Conservation (phyloP, 2,797 vertebrate species). For the Hyperoplus lanceolatus region DNA sequence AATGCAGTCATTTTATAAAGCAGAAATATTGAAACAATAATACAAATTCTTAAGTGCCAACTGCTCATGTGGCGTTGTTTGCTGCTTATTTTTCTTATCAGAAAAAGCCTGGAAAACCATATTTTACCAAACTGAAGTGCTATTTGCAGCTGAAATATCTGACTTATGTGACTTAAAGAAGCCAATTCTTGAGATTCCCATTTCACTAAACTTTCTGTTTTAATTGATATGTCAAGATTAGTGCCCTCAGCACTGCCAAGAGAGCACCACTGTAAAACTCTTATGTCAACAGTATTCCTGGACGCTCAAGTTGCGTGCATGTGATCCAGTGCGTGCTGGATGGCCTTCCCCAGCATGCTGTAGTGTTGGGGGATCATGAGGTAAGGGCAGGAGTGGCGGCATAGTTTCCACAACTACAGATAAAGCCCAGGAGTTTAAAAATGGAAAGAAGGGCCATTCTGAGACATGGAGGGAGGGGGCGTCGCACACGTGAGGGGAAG, state of each 20-base stretch:
- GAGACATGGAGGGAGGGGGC: constrained; percentile 24
- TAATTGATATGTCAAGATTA: constrained; percentile 57
- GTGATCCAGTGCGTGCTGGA: constrained; percentile 42
- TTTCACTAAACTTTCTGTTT: constrained; percentile 42
- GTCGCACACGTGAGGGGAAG: constrained; percentile 1
- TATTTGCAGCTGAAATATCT: constrained; percentile 3
- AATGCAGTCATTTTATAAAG: background rate
- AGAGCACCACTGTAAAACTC: constrained; percentile 49
- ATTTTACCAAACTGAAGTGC: background rate
- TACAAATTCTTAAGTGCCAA: background rate
- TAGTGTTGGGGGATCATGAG: constrained; percentile 21
- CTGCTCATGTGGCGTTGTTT: background rate
- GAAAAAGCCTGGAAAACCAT: background rate
- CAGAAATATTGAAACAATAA: background rate
- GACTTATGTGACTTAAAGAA: background rate
- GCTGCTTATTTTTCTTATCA: background rate
- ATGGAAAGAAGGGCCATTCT: constrained; percentile 55
- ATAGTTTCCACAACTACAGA: constrained; percentile 39
- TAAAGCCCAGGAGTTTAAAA: constrained; percentile 57
- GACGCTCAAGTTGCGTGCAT: constrained; percentile 65
- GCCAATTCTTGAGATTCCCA: constrained; percentile 15
- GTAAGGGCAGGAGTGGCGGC: constrained; percentile 20
- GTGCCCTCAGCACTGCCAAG: constrained; percentile 32
- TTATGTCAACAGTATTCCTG: constrained; percentile 53
- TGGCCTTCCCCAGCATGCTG: constrained; percentile 21